phyloP scores from a whole-genome alignment of 2,888 invertebrate genomes.

The Dorcus parallelipipedus region DNA sequence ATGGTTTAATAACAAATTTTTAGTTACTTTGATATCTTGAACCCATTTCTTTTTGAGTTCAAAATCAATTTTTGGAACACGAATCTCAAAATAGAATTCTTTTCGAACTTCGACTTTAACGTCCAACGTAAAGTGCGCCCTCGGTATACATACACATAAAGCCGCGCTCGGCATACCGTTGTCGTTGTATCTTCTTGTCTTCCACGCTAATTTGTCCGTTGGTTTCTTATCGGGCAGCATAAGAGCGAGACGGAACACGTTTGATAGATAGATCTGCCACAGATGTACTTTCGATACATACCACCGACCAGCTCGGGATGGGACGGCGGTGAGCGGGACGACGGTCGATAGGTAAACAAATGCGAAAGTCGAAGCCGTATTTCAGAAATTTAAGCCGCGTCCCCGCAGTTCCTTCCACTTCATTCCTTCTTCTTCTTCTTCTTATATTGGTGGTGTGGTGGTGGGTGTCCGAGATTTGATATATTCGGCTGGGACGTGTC shows the following conservation, averaged over 20 bases:
- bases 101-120: background rate
- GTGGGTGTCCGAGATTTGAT: slow-evolving; percentile 3
- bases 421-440: background rate
- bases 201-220: slow-evolving; percentile 1
- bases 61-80: too few relatives aligned
- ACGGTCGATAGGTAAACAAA: background rate
- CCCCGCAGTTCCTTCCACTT: background rate
- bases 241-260: background rate
- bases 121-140: background rate
- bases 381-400: slow-evolving; percentile 1
- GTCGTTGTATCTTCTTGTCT: slow-evolving; percentile 1
- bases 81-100: too few relatives aligned
- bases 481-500: background rate
- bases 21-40: too few relatives aligned
- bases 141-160: background rate
- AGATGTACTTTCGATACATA: slow-evolving; percentile 2
- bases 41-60: too few relatives aligned
- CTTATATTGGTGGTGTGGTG: background rate
- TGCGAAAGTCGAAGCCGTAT: background rate
- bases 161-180: background rate
- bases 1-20: too few relatives aligned
- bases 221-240: background rate
- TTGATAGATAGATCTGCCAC: slow-evolving; percentile 2
- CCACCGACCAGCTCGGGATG: background rate
- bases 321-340: background rate